Evolutionary conservation across 2,888 invertebrate species (phyloP), one percentile per base, ranked within the genome.

Genomic region (Caenorhabditis panamensis): DNA sequence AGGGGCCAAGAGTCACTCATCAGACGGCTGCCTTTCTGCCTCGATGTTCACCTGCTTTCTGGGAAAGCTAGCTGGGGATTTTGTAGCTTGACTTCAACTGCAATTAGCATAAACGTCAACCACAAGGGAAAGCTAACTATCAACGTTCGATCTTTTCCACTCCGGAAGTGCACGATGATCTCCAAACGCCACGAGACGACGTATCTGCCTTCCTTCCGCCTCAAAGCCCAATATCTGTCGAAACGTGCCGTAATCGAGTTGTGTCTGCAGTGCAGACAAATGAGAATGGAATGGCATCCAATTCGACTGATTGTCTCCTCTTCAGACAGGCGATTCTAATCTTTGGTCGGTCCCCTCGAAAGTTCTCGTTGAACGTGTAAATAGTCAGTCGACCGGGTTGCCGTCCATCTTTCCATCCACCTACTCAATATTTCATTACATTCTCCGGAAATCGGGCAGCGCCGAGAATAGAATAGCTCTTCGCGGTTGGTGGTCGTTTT

Each of bases 381-480:
- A 54, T 54, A 54, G n/a, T n/a, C n/a, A n/a, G n/a, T n/a, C 28
- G 54, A 22, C 1, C 51, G 5, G 31, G 31, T 9, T 9, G 31
- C 9, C 41, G 41, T 41, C 41, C n/a, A n/a, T n/a, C 13, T 41
- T 41, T 41, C 41, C 41, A 41, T 41, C 58, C 36, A 11, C 58
- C 36, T 36, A 20, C 58, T 58, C 36, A 58, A 58, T 58, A 58
- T 58, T 58, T 58, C 58, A 58, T 58, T 53, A 24, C 24, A 18
- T 53, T 36, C 20, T 36, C 58, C 37, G 20, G 58, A 58, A 58
- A 58, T 58, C 37, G 18, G 9, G 37, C 5, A 4, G 3, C 6
- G 1, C 8, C 18, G 9, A 18, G 1, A 24, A 8, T 24, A 6
- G 53, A 26, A 24, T 58, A 36, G 58, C 28, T 26, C 26, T 28